phyloP scores from a whole-genome alignment of 2,888 invertebrate genomes.

The Aleiodes leptofemur region DNA sequence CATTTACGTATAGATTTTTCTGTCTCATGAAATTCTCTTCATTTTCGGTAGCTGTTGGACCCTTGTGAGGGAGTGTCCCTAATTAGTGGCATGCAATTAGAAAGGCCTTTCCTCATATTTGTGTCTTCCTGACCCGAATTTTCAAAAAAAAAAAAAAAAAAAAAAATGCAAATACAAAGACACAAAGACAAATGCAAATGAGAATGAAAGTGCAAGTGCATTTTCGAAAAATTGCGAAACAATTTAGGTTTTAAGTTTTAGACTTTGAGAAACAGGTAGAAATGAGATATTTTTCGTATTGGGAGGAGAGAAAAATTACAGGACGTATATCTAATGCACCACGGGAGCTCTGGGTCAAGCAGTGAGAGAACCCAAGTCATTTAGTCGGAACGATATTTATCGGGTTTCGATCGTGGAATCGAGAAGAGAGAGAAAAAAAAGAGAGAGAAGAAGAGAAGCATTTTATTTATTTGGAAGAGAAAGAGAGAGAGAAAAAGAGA shows the following conservation, averaged over 20 bases:
- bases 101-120: constrained; percentile 45
- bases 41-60: constrained; percentile 46
- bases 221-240: constrained; percentile 31
- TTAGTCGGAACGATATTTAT: constrained; percentile 51
- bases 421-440: neutral
- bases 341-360: constrained; percentile 55
- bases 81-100: constrained; percentile 64
- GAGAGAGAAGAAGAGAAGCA: neutral
- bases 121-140: neutral
- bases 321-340: constrained; percentile 64
- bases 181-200: too few species aligned
- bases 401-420: constrained; percentile 42
- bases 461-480: neutral
- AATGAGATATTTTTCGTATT: constrained; percentile 62
- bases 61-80: constrained; percentile 53
- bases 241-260: neutral
- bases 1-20: constrained; percentile 19
- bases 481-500: neutral
- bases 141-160: too few species aligned
- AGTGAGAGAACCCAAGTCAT: constrained; percentile 46
- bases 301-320: constrained; percentile 68
- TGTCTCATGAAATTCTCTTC: neutral
- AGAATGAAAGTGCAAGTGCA: neutral
- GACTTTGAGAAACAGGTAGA: constrained; percentile 22
- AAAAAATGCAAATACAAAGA: too few species aligned